Evolutionary conservation across 2,888 invertebrate species (phyloP).

Genomic region (Crocallis elinguaria): DNA sequence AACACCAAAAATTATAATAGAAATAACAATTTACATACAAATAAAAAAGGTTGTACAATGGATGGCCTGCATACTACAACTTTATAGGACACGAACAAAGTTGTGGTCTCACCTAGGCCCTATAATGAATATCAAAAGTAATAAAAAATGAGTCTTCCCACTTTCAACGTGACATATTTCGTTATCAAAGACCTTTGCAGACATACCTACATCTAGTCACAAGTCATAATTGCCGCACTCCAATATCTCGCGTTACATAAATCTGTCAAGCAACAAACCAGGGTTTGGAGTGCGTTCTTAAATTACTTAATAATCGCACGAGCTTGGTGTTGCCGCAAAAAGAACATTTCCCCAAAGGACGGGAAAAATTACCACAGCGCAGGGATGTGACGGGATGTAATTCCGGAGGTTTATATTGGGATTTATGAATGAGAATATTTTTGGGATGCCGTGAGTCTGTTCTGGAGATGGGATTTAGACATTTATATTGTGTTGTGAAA

Average conservation of each 20-base stretch:
- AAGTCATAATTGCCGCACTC: too few species aligned
- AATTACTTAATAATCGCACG: constrained; percentile 36
- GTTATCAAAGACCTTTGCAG: too few species aligned
- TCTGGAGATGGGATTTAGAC: background rate
- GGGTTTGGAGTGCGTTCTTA: constrained; percentile 20
- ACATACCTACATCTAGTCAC: too few species aligned
- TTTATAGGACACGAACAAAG: too few species aligned
- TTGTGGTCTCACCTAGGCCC: too few species aligned
- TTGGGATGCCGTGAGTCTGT: constrained; percentile 5
- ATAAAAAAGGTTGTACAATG: too few species aligned
- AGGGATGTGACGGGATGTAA: constrained; percentile 14
- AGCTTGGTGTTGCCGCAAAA: constrained; percentile 34
- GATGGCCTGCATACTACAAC: too few species aligned
- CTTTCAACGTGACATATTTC: too few species aligned
- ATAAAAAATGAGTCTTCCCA: too few species aligned
- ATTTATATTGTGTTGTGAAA: background rate
- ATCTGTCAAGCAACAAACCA: constrained; percentile 18
- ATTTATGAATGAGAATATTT: constrained; percentile 18
- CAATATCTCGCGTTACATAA: background rate
- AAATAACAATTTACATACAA: too few species aligned
- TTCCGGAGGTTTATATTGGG: constrained; percentile 16
- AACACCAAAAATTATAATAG: too few species aligned
- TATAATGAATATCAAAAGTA: too few species aligned
- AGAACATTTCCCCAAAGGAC: constrained; percentile 31
- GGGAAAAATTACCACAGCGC: constrained; percentile 25